Conservation (phyloP, 2,888 invertebrate genomes). For the Phortica okadai region DNA sequence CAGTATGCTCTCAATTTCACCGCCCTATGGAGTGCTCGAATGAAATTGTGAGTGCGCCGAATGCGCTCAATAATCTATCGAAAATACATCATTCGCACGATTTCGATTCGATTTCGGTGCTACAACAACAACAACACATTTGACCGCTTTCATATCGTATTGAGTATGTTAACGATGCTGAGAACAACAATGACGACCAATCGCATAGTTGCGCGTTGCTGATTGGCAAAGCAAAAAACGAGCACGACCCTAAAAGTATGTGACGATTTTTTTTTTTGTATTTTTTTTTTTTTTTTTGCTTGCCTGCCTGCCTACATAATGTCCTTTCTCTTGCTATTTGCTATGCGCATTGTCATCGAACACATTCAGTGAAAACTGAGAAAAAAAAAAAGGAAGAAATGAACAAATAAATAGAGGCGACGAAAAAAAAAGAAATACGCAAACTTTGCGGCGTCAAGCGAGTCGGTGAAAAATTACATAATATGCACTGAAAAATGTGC, state of each 20-base stretch:
- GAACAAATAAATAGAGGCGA: neutral
- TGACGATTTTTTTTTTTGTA: neutral
- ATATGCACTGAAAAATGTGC: constrained; percentile 68
- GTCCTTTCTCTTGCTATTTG: too few relatives aligned
- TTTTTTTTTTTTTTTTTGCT: neutral
- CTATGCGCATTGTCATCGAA: constrained; percentile 30
- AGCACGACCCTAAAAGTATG: constrained; percentile 14
- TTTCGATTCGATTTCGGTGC: constrained; percentile 71
- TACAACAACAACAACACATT: constrained; percentile 35
- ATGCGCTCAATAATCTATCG: constrained; percentile 54
- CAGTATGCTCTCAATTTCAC: neutral
- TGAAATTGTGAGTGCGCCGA: neutral
- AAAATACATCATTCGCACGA: constrained; percentile 62
- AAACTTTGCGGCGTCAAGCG: constrained; percentile 24
- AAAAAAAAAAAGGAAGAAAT: constrained; percentile 1
- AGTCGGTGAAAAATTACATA: constrained; percentile 63
- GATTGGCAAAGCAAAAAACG: constrained; percentile 64
- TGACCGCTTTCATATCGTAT: neutral
- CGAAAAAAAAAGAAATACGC: constrained; percentile 20
- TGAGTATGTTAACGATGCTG: neutral
- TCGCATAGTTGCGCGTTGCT: constrained; percentile 65
- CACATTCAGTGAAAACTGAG: constrained; percentile 30
- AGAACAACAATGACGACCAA: constrained; percentile 54
- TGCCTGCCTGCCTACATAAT: neutral
- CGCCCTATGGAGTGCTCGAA: neutral